Conservation (phyloP, 2,113 vertebrate species). For the Cervus canadensis region DNA sequence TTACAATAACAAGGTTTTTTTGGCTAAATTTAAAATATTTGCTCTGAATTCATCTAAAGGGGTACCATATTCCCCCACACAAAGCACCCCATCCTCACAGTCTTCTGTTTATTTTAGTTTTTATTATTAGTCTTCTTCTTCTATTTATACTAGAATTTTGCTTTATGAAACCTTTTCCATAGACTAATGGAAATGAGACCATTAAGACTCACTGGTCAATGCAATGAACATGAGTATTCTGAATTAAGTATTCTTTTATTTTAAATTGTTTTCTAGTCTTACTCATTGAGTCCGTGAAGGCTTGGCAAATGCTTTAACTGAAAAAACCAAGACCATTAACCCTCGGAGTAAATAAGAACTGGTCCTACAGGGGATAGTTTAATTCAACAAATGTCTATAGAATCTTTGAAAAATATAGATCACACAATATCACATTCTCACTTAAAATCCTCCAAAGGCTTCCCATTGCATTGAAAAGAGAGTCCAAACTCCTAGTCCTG, state of each 20-base stretch:
- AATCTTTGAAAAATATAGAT: not conserved
- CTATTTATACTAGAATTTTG: not conserved
- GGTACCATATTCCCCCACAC: not conserved
- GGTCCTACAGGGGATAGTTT: not conserved
- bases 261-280: not conserved
- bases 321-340: not conserved
- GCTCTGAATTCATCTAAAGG: not conserved
- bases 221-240: not conserved
- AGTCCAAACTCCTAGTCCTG: not conserved
- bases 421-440: not conserved
- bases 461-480: not conserved
- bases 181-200: conserved; percentile 3
- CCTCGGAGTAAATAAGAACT: not conserved
- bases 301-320: not conserved
- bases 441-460: not conserved
- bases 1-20: not conserved
- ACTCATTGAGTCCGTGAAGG: not conserved
- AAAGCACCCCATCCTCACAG: not conserved
- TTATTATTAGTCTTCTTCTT: not conserved
- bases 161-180: not conserved
- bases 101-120: not conserved
- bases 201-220: conserved; percentile 30
- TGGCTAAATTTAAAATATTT: not conserved
- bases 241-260: not conserved
- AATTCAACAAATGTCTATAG: not conserved